These are phyloP conservation scores for Orthosia incerta DNA, from an alignment of 2,888 invertebrate species.

Conservation along the genomic window DNA sequence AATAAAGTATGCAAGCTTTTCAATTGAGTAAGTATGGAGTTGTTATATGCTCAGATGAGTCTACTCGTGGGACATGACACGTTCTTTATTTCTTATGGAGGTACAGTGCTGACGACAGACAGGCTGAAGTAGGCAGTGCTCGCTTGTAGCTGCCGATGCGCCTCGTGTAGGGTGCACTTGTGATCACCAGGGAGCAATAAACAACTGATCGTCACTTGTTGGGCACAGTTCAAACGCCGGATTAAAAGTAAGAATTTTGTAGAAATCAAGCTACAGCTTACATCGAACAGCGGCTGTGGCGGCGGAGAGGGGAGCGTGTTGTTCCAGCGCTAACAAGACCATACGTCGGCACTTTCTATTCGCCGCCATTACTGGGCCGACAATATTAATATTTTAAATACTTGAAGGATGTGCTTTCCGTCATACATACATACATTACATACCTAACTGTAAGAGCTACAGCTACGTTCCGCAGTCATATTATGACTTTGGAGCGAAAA, in stretches of 20 bases:
- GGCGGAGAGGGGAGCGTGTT: neutral
- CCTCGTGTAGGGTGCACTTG: neutral
- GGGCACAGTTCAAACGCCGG: slow-evolving; percentile 9
- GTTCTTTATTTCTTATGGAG: too few species aligned
- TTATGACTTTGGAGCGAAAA: too few species aligned
- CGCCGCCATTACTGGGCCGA: too few species aligned
- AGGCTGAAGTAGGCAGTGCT: too few species aligned
- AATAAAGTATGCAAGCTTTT: neutral
- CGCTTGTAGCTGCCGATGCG: too few species aligned
- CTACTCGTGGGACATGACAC: too few species aligned
- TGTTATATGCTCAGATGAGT: neutral
- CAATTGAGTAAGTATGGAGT: too few species aligned
- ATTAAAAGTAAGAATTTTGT: neutral
- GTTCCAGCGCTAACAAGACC: slow-evolving; percentile 1
- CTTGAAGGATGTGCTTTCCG: neutral
- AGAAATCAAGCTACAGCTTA: slow-evolving; percentile 8
- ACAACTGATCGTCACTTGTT: neutral
- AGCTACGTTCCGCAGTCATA: too few species aligned
- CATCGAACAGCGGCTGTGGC: neutral
- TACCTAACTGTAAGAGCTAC: too few species aligned
- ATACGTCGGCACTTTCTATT: slow-evolving; percentile 1
- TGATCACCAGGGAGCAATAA: neutral
- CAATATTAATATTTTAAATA: neutral
- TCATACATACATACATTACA: too few species aligned
- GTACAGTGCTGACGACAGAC: too few species aligned